Evolutionary conservation across 2,888 invertebrate species (phyloP).

Genomic region (Cataglyphis altisquamis): DNA sequence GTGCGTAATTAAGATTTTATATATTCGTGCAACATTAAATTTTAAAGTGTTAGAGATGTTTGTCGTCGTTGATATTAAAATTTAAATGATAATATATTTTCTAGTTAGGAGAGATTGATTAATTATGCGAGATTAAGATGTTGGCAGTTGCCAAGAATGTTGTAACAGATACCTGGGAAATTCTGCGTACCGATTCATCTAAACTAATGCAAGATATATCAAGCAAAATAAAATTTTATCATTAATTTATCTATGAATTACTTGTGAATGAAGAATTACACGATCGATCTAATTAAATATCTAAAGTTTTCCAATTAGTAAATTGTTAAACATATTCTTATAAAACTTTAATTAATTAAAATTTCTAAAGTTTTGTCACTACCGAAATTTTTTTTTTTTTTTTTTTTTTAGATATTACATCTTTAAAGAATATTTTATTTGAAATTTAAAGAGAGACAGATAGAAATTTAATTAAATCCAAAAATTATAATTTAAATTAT

Average conservation of each 20-base stretch:
- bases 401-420: neutral
- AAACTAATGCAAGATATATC: slow-evolving; percentile 5
- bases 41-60: neutral
- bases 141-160: slow-evolving; percentile 37
- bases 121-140: slow-evolving; percentile 14
- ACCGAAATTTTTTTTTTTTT: neutral
- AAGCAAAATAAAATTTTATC: slow-evolving; percentile 3
- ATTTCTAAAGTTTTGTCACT: neutral
- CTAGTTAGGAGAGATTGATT: neutral
- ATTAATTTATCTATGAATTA: neutral
- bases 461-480: neutral
- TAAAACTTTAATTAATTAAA: neutral
- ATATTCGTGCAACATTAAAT: neutral
- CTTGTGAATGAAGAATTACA: neutral
- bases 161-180: slow-evolving; percentile 40
- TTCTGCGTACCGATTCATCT: slow-evolving; percentile 21
- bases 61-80: slow-evolving; percentile 11
- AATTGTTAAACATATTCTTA: neutral
- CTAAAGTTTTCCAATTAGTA: neutral
- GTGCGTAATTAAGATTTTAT: neutral
- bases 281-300: neutral
- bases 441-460: neutral
- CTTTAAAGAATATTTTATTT: neutral
- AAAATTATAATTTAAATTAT: neutral
- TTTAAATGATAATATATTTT: neutral